Evolutionary conservation across 2,113 vertebrate genomes (phyloP).

Genomic region (Cryptoleucopteryx plumbea): DNA sequence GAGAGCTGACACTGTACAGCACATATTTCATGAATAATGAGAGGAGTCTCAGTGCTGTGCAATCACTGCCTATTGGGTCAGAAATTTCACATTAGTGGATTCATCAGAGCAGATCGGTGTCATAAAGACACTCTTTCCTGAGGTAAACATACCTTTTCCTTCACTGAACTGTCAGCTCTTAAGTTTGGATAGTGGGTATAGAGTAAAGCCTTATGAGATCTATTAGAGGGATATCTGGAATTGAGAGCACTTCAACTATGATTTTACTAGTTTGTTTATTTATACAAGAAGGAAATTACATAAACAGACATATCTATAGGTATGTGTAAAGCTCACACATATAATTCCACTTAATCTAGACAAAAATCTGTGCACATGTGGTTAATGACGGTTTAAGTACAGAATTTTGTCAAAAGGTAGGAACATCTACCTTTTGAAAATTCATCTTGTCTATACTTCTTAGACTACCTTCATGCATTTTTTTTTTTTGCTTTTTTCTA

Average conservation of each 20-base stretch:
- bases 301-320: neutral
- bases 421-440: neutral
- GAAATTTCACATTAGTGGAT: constrained; percentile 80
- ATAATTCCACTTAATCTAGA: neutral
- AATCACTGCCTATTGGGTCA: constrained; percentile 79
- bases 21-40: constrained; percentile 82
- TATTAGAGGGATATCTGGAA: neutral
- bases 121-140: constrained; percentile 72
- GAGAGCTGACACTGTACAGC: constrained; percentile 55
- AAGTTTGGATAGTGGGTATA: constrained; percentile 15
- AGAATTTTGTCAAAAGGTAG: neutral
- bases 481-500: neutral
- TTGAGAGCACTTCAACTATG: neutral
- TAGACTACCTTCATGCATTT: neutral
- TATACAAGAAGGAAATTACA: neutral
- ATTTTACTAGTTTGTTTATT: neutral
- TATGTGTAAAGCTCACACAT: neutral
- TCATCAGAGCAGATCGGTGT: constrained; percentile 76
- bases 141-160: constrained; percentile 72
- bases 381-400: neutral
- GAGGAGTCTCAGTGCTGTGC: constrained; percentile 64
- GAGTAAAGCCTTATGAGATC: constrained; percentile 16
- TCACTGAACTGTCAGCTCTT: constrained; percentile 60
- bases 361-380: neutral
- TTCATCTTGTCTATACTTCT: neutral